Base-by-base conservation (phyloP, 2,797 vertebrate genomes). In the Melanogrammus aeglefinus region DNA sequence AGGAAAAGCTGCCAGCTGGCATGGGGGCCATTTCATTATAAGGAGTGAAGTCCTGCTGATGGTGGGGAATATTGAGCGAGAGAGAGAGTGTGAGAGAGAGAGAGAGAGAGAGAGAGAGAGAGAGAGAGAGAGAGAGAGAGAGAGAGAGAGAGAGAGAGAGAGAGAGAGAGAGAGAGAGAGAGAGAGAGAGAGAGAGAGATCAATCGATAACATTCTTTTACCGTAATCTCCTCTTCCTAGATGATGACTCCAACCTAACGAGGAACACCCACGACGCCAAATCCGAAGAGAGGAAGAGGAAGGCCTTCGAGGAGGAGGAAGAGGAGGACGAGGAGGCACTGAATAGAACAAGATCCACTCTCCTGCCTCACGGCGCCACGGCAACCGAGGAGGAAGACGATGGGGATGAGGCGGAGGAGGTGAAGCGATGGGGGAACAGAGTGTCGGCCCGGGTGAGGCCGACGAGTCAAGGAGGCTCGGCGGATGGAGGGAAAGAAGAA, bases 401-500 rank as follows among this genome's bases (percentile, higher is more conserved):
- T 76, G 47, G n/a, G 47, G 47, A 18, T 18, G 47, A 57, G 6
- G 47, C 6, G 31, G 89, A 92, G 2, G 89, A 91, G 13, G 89
- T 90, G 84, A 90, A 89, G 77, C 90, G 86, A 77, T n/a, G n/a
- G n/a, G 92, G 92, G 66, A 92, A 83, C n/a, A n/a, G n/a, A n/a
- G n/a, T n/a, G n/a, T n/a, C n/a, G n/a, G n/a, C n/a, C n/a, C n/a
- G n/a, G n/a, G n/a, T n/a, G n/a, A n/a, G n/a, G 91, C 87, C 94
- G 95, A 93, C 94, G 93, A 79, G 92, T 92, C 76, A 94, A 94
- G 79, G 79, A 87, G 88, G 6, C 57, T 76, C 39, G n/a, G n/a
- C 88, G 86, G 8, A 14, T 77, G 27, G 27, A 27, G 8, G 72
- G n/a, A n/a, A 88, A 87, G 80, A 89, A 88, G 80, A 89, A 89